Base-by-base conservation (phyloP, 2,888 invertebrate genomes). In the Clepsis dumicolana region DNA sequence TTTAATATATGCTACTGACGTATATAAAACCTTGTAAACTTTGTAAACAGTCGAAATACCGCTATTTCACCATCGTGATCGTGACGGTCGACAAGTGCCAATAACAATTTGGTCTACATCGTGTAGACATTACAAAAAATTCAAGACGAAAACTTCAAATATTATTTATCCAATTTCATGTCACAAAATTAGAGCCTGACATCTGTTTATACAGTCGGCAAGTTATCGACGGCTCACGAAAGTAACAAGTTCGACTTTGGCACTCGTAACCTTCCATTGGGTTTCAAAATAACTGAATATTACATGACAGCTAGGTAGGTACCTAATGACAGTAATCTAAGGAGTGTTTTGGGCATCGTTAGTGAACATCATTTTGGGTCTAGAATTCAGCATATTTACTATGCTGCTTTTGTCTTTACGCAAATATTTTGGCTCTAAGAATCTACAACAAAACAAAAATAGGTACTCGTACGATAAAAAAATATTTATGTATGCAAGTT, bases 31-130 rank as follows among this genome's bases (percentile, higher is more conserved):
- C 21, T 50, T 61, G 21, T 8, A 18, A 29, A 52, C n/a, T 24
- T 18, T 61, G 48, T 61, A 48, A 50, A 48, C 60, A 50, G n/a
- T 18, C 16, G 29, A 44, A n/a, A n/a, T 44, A 44, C 18, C n/a
- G n/a, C n/a, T n/a, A n/a, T n/a, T n/a, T n/a, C n/a, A n/a, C n/a
- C 3, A 29, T 29, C 29, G 29, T 29, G 4, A 54, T 29, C 7
- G 29, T 29, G 29, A 29, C 4, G 7, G n/a, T n/a, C n/a, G n/a
- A n/a, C n/a, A n/a, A n/a, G n/a, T n/a, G n/a, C n/a, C n/a, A n/a
- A n/a, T n/a, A 29, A 18, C 10, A 10, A 48, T 10, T 48, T 48
- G 44, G 2, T 18, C 16, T 48, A 18, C 44, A 48, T 8, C 7
- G 8, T 10, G 18, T 8, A 48, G 44, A 16, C 8, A n/a, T n/a